Evolutionary conservation across 2,797 vertebrate species (phyloP).

Genomic region (Rhyacichthys aspro): DNA sequence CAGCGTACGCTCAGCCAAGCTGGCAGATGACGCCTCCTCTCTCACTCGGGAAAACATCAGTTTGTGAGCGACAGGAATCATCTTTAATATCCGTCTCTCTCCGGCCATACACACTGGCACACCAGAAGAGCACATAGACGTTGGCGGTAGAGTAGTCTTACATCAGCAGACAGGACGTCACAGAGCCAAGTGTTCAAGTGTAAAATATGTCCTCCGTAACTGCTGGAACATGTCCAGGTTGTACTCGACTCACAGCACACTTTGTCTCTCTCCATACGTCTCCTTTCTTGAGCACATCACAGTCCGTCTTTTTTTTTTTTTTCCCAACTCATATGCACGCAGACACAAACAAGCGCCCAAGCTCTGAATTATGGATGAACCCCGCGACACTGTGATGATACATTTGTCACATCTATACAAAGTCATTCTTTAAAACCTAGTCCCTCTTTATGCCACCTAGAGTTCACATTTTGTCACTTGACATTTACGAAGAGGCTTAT

Average conservation of each 20-base stretch:
- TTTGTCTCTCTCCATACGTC: slow-evolving; percentile 52
- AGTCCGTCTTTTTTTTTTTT: slow-evolving; percentile 12
- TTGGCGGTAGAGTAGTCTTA: slow-evolving; percentile 16
- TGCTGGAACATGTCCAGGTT: slow-evolving; percentile 61
- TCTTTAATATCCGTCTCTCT: slow-evolving; percentile 60
- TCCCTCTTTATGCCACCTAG: slow-evolving; percentile 64
- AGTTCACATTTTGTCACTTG: slow-evolving; percentile 77
- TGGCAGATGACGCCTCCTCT: slow-evolving; percentile 50
- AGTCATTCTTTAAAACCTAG: slow-evolving; percentile 65
- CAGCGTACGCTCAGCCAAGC: slow-evolving; percentile 50
- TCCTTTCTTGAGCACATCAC: slow-evolving; percentile 44
- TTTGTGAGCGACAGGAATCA: slow-evolving; percentile 59
- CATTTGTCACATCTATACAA: slow-evolving; percentile 73
- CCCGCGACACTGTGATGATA: slow-evolving; percentile 67
- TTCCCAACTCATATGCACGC: slow-evolving; percentile 18
- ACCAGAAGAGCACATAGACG: slow-evolving; percentile 5
- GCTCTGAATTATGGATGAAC: slow-evolving; percentile 75
- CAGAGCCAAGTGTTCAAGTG: slow-evolving; percentile 41
- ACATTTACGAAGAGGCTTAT: slow-evolving; percentile 70
- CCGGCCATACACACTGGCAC: slow-evolving; percentile 13
- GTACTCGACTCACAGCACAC: slow-evolving; percentile 37
- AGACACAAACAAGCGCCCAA: slow-evolving; percentile 39
- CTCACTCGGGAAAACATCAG: slow-evolving; percentile 61
- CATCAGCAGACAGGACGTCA: slow-evolving; percentile 35
- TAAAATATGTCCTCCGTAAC: slow-evolving; percentile 57